Evolutionary conservation across 2,888 invertebrate species (phyloP).

Genomic region (Phlogophora meticulosa): DNA sequence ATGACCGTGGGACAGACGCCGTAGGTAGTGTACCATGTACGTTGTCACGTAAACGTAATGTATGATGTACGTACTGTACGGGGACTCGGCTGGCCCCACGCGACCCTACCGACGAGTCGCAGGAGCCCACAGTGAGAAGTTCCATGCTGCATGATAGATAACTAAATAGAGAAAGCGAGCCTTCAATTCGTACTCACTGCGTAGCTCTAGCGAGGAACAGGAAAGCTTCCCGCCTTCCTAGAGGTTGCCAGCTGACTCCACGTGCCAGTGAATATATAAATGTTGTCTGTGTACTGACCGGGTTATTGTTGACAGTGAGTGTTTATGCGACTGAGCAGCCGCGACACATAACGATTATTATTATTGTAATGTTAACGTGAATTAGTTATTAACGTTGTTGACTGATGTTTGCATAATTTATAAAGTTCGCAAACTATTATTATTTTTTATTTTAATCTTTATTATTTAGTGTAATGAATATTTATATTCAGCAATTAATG

Average conservation of each 20-base stretch:
- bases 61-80: conserved; percentile 29
- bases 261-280: conserved; percentile 48
- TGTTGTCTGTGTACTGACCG: conserved; percentile 62
- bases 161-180: neutral
- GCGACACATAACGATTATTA: conserved; percentile 42
- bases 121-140: neutral
- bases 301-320: conserved; percentile 41
- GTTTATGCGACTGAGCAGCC: conserved; percentile 40
- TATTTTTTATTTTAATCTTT: conserved; percentile 76
- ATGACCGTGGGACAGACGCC: conserved; percentile 42
- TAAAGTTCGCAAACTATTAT: conserved; percentile 80
- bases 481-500: conserved; percentile 73
- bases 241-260: conserved; percentile 19
- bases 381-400: conserved; percentile 69
- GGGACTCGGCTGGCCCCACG: conserved; percentile 25
- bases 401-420: conserved; percentile 88
- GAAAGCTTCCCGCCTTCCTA: neutral
- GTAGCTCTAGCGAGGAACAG: neutral
- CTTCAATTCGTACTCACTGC: neutral
- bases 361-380: conserved; percentile 56
- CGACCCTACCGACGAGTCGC: neutral
- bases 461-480: conserved; percentile 71
- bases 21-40: conserved; percentile 37
- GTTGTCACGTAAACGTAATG: conserved; percentile 30
- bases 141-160: neutral